Evolutionary conservation across 2,888 invertebrate species (phyloP), one percentile per base, ranked within the genome.

Genomic region (Cancer borealis): DNA sequence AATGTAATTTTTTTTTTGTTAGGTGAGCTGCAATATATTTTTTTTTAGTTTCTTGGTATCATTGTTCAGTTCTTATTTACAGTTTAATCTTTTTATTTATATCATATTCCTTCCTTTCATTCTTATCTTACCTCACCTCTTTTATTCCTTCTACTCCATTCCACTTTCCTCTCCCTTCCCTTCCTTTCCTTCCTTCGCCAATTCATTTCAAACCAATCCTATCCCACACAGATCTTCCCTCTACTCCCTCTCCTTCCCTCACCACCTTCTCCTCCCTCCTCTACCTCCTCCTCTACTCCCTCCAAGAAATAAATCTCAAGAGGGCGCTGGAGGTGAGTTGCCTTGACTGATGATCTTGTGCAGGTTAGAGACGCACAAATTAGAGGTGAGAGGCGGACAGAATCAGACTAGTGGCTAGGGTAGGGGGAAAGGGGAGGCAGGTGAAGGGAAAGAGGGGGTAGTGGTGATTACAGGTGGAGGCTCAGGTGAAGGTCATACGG

Each of bases 331-430:
- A 79, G 26, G 79, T 79, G 79, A n/a, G 79, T 79, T n/a, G 26
- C 79, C 14, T 30, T 79, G 79, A 79, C 26, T 79, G 79, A 79
- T 79, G 79, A 30, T 79, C 79, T 30, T 79, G 79, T 26, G 79
- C 79, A 79, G 79, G 79, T 79, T 79, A 79, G 26, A 79, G 79
- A 79, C 79, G 79, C 79, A 79, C 79, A 79, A 79, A 79, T 79
- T 79, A 79, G 26, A 79, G 79, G n/a, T 79, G 79, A 79, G 79
- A 79, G 26, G 79, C 79, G 79, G 79, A 79, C 79, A 26, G 79
- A 79, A 79, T 79, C 79, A 79, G 79, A 79, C 14, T 79, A n/a
- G 79, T 66, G 60, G 60, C 0, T 4, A 21, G 79, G 79, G 79
- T 6, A 26, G 5, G 5, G 79, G 79, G 79, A 5, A 30, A 30